phyloP scores from a whole-genome alignment of 2,113 vertebrate genomes.

The Tauraco erythrolophus region DNA sequence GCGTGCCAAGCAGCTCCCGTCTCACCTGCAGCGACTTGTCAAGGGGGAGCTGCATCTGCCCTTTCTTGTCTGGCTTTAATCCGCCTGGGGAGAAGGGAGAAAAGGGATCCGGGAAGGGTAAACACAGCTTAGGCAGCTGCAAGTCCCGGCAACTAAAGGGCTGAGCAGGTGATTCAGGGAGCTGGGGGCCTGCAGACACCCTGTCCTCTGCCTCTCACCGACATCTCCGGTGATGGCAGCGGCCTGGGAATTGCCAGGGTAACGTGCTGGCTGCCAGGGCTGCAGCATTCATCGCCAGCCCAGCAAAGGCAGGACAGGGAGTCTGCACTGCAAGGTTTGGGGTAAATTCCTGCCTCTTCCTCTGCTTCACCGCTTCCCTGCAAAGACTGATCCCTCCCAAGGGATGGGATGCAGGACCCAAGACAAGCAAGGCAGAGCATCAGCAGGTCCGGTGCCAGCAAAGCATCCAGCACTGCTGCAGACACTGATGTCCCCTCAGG shows the following conservation, averaged over 20 bases:
- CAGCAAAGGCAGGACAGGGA: neutral
- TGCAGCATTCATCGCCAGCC: rapidly evolving
- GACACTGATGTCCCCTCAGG: rapidly evolving
- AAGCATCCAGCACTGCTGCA: neutral
- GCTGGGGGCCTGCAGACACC: neutral
- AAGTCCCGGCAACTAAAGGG: neutral
- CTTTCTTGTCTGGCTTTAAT: slow-evolving; percentile 43
- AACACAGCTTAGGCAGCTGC: slow-evolving; percentile 45
- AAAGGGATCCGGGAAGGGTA: slow-evolving; percentile 30
- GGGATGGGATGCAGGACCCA: neutral
- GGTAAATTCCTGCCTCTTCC: neutral
- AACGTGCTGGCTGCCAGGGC: neutral
- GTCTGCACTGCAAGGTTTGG: neutral
- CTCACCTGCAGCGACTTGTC: slow-evolving; percentile 68
- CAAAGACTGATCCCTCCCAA: neutral
- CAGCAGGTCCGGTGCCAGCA: neutral
- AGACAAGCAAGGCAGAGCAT: neutral
- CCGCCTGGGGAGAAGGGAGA: slow-evolving; percentile 52
- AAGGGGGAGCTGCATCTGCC: slow-evolving; percentile 30
- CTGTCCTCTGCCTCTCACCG: neutral
- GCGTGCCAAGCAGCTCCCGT: slow-evolving; percentile 15
- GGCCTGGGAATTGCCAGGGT: neutral
- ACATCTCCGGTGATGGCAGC: neutral
- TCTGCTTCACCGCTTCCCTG: neutral
- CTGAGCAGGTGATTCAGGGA: slow-evolving; percentile 47